Conservation (phyloP, 2,797 vertebrate species). For the Ceryle rudis region DNA sequence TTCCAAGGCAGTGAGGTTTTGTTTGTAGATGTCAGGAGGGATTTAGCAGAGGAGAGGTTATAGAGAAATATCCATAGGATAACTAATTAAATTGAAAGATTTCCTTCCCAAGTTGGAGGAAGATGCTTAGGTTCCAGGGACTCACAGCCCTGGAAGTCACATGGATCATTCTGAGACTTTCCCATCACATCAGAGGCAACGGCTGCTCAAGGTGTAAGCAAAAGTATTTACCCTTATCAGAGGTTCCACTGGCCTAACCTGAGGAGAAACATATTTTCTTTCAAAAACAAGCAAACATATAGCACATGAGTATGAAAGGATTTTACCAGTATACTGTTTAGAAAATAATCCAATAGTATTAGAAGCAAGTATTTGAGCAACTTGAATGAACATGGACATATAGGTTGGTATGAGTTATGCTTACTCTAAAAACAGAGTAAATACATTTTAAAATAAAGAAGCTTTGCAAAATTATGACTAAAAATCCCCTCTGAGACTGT, state of each 20-base stretch:
- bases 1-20: conserved; percentile 72
- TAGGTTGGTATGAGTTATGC: not conserved
- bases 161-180: not conserved
- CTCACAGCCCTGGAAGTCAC: not conserved
- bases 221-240: not conserved
- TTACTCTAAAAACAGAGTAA: not conserved
- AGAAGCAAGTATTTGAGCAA: not conserved
- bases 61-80: conserved; percentile 68
- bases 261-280: not conserved
- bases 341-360: not conserved
- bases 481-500: not conserved
- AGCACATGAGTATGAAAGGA: not conserved
- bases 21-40: conserved; percentile 63
- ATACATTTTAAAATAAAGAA: not conserved
- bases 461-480: not conserved
- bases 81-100: conserved; percentile 66
- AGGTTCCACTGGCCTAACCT: not conserved
- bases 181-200: not conserved
- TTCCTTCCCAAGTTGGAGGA: not conserved
- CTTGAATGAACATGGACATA: not conserved
- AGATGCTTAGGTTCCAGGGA: not conserved
- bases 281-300: not conserved
- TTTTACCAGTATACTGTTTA: not conserved
- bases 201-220: not conserved
- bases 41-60: conserved; percentile 59